Conservation (phyloP, 2,113 vertebrate genomes). For the Ranitomeya imitator region DNA sequence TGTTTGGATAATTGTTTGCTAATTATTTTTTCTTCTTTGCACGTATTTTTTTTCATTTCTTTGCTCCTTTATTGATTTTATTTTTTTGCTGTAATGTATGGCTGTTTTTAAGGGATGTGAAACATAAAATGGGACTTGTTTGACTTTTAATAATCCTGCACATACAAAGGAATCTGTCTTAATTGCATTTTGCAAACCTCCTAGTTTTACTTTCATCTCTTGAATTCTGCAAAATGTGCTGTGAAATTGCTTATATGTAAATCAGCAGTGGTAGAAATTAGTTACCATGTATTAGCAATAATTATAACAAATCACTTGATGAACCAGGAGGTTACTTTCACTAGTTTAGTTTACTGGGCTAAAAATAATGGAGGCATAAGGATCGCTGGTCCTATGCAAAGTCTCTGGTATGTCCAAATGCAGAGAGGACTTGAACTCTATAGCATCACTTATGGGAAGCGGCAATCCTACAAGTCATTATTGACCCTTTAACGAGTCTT, state of each 20-base stretch:
- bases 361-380: background rate
- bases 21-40: conserved; percentile 26
- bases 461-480: too few relatives aligned
- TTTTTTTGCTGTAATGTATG: background rate
- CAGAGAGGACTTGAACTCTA: too few relatives aligned
- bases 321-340: background rate
- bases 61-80: background rate
- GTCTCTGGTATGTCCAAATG: background rate
- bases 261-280: background rate
- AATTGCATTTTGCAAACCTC: conserved; percentile 1
- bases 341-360: background rate
- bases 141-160: background rate
- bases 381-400: background rate
- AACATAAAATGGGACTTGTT: background rate
- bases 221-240: background rate
- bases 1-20: conserved; percentile 52
- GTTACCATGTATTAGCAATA: background rate
- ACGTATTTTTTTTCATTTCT: background rate
- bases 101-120: background rate
- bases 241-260: conserved; percentile 7
- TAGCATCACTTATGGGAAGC: too few relatives aligned
- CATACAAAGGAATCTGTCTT: background rate
- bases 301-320: background rate
- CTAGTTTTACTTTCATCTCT: conserved; percentile 5
- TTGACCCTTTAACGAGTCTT: too few relatives aligned